Conservation (phyloP, 2,888 invertebrate genomes). For the Lasioglossum calceatum region DNA sequence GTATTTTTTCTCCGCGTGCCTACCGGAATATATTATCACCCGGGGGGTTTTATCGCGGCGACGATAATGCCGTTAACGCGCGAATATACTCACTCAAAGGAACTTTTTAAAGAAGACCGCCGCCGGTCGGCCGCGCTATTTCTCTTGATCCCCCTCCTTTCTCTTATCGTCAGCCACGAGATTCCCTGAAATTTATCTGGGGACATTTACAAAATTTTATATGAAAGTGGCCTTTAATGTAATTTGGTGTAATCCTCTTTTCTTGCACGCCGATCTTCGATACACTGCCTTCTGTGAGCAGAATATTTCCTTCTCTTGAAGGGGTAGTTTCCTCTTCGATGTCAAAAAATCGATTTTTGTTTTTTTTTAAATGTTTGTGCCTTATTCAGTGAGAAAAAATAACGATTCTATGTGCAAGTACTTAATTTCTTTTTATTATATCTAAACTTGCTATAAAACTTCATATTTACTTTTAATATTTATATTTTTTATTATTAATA, state of each 20-base stretch:
- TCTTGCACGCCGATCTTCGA: not conserved
- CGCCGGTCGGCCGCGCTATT: constrained; percentile 38
- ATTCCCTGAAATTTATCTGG: constrained; percentile 3
- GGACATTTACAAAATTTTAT: not conserved
- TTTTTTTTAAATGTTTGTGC: no score
- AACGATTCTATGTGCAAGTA: no score
- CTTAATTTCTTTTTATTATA: no score
- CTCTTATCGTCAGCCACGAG: constrained; percentile 31
- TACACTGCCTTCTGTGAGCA: not conserved
- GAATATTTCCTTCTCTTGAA: no score
- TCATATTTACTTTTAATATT: no score
- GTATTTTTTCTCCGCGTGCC: constrained; percentile 79
- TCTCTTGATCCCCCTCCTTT: constrained; percentile 1
- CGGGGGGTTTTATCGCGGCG: constrained; percentile 78
- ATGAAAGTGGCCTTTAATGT: not conserved
- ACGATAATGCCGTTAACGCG: constrained; percentile 77
- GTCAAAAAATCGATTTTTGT: not conserved
- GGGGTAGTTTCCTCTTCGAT: not conserved
- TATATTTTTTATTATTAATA: no score
- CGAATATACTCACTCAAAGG: constrained; percentile 66
- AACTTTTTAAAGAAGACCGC: constrained; percentile 64
- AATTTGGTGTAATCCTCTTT: not conserved
- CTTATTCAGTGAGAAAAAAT: no score
- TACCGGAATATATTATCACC: constrained; percentile 82
- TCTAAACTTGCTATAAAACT: no score